Evolutionary conservation across 2,888 invertebrate genomes (phyloP).

Genomic region (Drosophila merina): DNA sequence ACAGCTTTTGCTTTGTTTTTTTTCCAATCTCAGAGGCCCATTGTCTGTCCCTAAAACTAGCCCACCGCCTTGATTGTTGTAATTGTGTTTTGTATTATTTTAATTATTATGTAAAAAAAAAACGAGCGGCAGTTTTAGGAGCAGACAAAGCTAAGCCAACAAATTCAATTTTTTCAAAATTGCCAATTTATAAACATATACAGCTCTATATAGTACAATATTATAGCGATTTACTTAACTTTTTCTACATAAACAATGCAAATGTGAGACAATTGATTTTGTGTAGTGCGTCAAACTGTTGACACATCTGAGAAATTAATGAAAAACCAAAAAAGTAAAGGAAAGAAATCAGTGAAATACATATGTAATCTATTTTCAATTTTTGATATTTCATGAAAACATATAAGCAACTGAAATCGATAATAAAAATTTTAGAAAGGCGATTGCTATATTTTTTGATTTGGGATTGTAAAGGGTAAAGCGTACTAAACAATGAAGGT

Average conservation of each 20-base stretch:
- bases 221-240: conserved; percentile 57
- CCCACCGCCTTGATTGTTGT: conserved; percentile 51
- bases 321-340: conserved; percentile 21
- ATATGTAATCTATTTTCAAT: conserved; percentile 48
- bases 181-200: conserved; percentile 57
- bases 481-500: background rate
- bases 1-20: conserved; percentile 56
- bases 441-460: background rate
- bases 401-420: conserved; percentile 35
- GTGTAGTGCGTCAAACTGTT: conserved; percentile 48
- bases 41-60: conserved; percentile 55
- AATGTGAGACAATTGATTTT: conserved; percentile 40
- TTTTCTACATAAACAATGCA: conserved; percentile 53
- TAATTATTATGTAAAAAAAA: conserved; percentile 38
- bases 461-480: background rate
- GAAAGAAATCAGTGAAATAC: conserved; percentile 36
- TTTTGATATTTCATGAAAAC: conserved; percentile 45
- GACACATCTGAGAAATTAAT: conserved; percentile 31
- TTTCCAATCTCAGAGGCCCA: conserved; percentile 33
- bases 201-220: conserved; percentile 66
- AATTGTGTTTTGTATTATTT: conserved; percentile 51
- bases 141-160: conserved; percentile 52
- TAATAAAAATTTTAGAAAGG: conserved; percentile 44
- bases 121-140: conserved; percentile 35
- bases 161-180: conserved; percentile 50